Evolutionary conservation across 2,888 invertebrate genomes (phyloP), one percentile per base, ranked within the genome.

Genomic region (Nomada fucata): DNA sequence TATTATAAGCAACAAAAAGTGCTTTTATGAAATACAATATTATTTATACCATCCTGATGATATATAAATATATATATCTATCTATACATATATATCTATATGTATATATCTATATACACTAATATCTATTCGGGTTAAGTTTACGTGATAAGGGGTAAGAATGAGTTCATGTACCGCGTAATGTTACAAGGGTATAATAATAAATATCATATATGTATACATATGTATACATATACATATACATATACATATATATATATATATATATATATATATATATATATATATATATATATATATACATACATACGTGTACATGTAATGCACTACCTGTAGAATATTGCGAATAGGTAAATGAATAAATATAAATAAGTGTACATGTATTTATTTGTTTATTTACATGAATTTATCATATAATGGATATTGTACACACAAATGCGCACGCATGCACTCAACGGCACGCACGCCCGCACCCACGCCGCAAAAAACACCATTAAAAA

Each of bases 1-100:
- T 92, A 92, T 91, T 91, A 92, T 93, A 92, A 93, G 92, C 93
- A 92, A 93, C 91, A 93, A 92, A 88, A 93, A 93, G 93, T 93
- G 93, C 93, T 93, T 93, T 93, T 91, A 93, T 90, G 91, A 92
- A 91, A 92, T 91, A 91, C 91, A 92, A 93, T 92, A 92, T 92
- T 92, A 92, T 92, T 92, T 92, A 92, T 92, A 92, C 91, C 91
- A 92, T 91, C 92, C 91, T 90, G 90, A 92, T 90, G 86, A 89
- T 89, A 89, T 83, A 82, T 82, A 84, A 84, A 87, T 85, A 81
- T 82, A 88, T 83, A 83, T 83, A 83, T 76, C 15, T 77, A 82
- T 81, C 83, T 81, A 71, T 76, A 76, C 82, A 73, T 84, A 72
- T 76, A 82, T 82, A 82, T 83, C 81, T 80, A 61, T 86, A 86